Evolutionary conservation across 2,797 vertebrate genomes (phyloP).

Genomic region (Craterocephalus amniculus): DNA sequence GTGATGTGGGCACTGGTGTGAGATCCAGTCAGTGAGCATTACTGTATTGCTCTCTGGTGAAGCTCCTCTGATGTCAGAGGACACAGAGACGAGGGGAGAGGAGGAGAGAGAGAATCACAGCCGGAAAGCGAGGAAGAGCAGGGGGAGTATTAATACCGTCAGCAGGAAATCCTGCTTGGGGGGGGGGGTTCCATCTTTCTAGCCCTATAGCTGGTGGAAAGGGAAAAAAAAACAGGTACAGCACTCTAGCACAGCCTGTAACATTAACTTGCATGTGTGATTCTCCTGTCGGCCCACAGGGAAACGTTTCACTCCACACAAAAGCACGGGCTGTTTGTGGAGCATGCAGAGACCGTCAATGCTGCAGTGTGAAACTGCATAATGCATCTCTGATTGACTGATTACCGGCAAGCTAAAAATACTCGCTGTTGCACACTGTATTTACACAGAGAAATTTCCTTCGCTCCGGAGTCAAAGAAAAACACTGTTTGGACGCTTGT

Average conservation of each 20-base stretch:
- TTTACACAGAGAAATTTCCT: slow-evolving; percentile 54
- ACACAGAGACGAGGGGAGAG: slow-evolving; percentile 18
- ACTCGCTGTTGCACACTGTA: slow-evolving; percentile 43
- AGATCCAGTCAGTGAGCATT: slow-evolving; percentile 59
- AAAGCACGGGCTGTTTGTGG: slow-evolving; percentile 64
- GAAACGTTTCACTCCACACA: slow-evolving; percentile 48
- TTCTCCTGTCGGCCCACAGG: slow-evolving; percentile 48
- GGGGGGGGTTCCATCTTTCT: slow-evolving; percentile 44
- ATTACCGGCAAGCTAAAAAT: slow-evolving; percentile 66
- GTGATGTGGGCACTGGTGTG: slow-evolving; percentile 42
- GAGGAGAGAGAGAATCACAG: slow-evolving; percentile 32
- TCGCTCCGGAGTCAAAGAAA: slow-evolving; percentile 30
- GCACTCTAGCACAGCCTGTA: slow-evolving; percentile 33
- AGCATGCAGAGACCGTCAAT: slow-evolving; percentile 37
- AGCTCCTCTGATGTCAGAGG: slow-evolving; percentile 58
- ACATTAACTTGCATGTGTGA: slow-evolving; percentile 58
- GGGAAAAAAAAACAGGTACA: slow-evolving; percentile 31
- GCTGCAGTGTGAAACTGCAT: slow-evolving; percentile 53
- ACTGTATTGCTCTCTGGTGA: slow-evolving; percentile 39
- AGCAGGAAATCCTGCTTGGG: slow-evolving; percentile 57
- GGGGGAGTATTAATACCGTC: slow-evolving; percentile 35
- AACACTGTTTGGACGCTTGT: slow-evolving; percentile 15
- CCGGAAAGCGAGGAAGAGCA: slow-evolving; percentile 18
- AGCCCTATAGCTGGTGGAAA: slow-evolving; percentile 32
- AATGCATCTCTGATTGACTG: slow-evolving; percentile 63